Evolutionary conservation across 2,797 vertebrate species (phyloP), one percentile per base, ranked within the genome.

Genomic region (Caiman crocodilus): DNA sequence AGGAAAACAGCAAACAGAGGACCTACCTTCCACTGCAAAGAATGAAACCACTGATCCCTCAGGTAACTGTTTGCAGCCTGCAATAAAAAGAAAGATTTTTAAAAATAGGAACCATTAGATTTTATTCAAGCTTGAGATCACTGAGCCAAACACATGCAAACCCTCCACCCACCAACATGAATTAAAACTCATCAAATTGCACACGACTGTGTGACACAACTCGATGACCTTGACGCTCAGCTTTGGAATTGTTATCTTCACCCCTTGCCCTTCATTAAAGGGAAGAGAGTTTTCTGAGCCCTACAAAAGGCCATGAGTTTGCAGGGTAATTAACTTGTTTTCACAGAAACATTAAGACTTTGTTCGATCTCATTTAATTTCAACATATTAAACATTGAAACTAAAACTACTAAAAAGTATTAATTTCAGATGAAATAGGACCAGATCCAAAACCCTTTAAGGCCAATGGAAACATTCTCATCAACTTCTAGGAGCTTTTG

Each of bases 11-110:
- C 25, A 82, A 97, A 76, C 4, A 5, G 23, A 90, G 30, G 64
- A 96, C 98, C 98, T 97, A 99, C 99, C 99, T 99, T 99, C 99
- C 99, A 99, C 98, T 99, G 99, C 94, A 99, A 98, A 42, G 99
- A 99, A 98, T 99, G 99, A 98, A 99, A 99, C 99, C 99, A 99
- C 98, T 99, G 99, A 98, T 99, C 99, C 97, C 99, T 98, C 95
- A 99, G 98, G 98, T 99, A 99, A 97, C 99, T 99, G 98, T 99
- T 99, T 89, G 99, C 99, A 95, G 99, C 99, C 99, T 99, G 98
- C 81, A 97, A 98, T 32, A 75, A 95, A 89, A 96, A 90, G 81
- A 85, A 96, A 88, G 17, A 60, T 12, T 67, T 57, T 87, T 16
- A 89, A 60, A 93, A 82, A 95, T 30, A 92, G 56, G 42, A 77